phyloP scores from a whole-genome alignment of 2,888 invertebrate genomes.

The Dasysyrphus albostriatus region DNA sequence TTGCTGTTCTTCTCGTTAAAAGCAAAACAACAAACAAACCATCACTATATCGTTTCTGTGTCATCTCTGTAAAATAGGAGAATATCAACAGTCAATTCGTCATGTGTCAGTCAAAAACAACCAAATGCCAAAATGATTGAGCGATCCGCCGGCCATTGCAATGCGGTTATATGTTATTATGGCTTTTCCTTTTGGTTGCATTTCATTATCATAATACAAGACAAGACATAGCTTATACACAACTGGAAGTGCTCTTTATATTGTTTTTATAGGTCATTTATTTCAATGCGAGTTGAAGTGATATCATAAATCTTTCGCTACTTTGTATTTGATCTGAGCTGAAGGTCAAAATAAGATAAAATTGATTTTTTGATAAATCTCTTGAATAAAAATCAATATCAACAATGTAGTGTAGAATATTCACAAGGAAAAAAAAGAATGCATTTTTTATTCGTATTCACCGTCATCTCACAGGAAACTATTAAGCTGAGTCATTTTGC shows the following conservation, averaged over 20 bases:
- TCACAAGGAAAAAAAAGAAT: not conserved
- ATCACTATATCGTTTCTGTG: conserved; percentile 60
- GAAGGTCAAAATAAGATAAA: not conserved
- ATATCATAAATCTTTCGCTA: conserved; percentile 10
- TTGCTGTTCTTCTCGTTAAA: conserved; percentile 28
- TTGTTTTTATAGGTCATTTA: conserved; percentile 53
- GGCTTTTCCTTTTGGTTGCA: conserved; percentile 56
- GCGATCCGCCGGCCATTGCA: conserved; percentile 34
- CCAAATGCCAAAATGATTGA: conserved; percentile 71
- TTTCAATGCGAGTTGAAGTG: not conserved
- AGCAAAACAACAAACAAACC: not conserved
- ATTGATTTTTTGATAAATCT: not conserved
- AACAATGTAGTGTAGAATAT: not conserved
- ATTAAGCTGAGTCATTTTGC: conserved; percentile 20
- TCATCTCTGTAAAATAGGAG: conserved; percentile 51
- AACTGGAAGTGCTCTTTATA: conserved; percentile 31
- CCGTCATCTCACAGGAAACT: not conserved
- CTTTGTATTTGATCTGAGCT: not conserved
- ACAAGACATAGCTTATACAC: not conserved
- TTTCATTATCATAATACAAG: not conserved
- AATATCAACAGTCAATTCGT: conserved; percentile 63
- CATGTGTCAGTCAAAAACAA: conserved; percentile 63
- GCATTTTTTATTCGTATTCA: not conserved
- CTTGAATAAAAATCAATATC: conserved; percentile 9
- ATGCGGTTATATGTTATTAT: not conserved